Base-by-base conservation (phyloP, 2,888 invertebrate genomes). In the Xanthia togata region DNA sequence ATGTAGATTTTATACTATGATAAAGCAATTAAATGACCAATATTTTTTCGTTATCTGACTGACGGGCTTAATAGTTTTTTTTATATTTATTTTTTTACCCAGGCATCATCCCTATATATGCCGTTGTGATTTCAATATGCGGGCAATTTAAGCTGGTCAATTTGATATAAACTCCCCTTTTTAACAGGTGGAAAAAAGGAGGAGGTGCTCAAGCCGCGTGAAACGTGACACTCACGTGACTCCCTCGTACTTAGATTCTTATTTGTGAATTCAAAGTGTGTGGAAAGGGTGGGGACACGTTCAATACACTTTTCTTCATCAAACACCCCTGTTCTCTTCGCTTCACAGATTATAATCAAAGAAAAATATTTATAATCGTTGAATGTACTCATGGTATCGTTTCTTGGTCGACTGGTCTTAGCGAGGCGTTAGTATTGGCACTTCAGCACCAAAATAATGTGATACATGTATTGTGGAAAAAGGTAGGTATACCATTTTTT, bases 341-440 rank as follows among this genome's bases (percentile, higher is more conserved):
- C 73, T 87, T 88, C 78, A 83, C 84, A 79, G 84, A 65, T 59
- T 41, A 65, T 78, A 81, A 79, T 88, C 81, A 86, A 86, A 87
- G 86, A 74, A 74, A 53, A 17, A 67, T 47, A 68, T 38, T 63
- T 17, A 41, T 77, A 57, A 74, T 62, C 70, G 77, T 67, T 65
- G 65, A 72, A 64, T 63, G 55, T 63, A 69, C 23, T 72, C 70
- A 23, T 60, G 35, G 17, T 72, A 85, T 78, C 71, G 74, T 35
- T 9, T 11, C 44, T 47, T 81, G 41, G 20, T 44, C 75, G 81
- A 75, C 50, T 82, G 85, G 17, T 53, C 55, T 8, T 55, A 60
- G 59, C 69, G 17, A 65, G 55, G 67, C 50, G 81, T 41, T 53
- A 31, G 53, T 26, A 44, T 35, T 67, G 67, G 64, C 81, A 64